phyloP scores from a whole-genome alignment of 2,797 vertebrate species.

The Miichthys miiuy region DNA sequence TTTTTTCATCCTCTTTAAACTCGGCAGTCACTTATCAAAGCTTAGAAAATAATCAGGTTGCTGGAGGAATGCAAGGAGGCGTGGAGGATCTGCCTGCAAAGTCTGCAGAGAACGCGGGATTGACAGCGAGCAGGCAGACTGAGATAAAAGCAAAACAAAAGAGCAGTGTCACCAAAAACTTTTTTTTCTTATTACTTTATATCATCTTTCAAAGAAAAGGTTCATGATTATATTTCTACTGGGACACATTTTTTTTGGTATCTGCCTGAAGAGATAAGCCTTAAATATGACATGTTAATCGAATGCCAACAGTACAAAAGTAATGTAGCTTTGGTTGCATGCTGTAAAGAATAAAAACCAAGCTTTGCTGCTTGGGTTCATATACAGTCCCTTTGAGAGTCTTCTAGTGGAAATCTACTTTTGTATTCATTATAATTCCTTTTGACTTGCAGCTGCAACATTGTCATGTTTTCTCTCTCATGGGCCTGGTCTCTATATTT shows the following conservation, averaged over 20 bases:
- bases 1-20: constrained; percentile 56
- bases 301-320: constrained; percentile 41
- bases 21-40: constrained; percentile 77
- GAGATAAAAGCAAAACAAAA: constrained; percentile 76
- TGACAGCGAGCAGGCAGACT: constrained; percentile 50
- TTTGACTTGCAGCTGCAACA: neutral
- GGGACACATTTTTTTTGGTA: constrained; percentile 41
- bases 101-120: constrained; percentile 32
- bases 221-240: constrained; percentile 51
- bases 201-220: constrained; percentile 66
- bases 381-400: neutral
- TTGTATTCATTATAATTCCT: constrained; percentile 16
- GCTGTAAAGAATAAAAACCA: constrained; percentile 11
- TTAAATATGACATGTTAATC: constrained; percentile 55
- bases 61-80: constrained; percentile 60
- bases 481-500: neutral
- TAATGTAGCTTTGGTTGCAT: constrained; percentile 17
- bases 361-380: constrained; percentile 12
- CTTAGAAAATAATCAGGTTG: constrained; percentile 72
- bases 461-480: neutral
- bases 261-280: constrained; percentile 54
- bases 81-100: constrained; percentile 55
- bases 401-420: neutral
- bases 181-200: constrained; percentile 50
- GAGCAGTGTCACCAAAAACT: constrained; percentile 58